Evolutionary conservation across 2,888 invertebrate species (phyloP).

Genomic region (Anthoptus insignis): DNA sequence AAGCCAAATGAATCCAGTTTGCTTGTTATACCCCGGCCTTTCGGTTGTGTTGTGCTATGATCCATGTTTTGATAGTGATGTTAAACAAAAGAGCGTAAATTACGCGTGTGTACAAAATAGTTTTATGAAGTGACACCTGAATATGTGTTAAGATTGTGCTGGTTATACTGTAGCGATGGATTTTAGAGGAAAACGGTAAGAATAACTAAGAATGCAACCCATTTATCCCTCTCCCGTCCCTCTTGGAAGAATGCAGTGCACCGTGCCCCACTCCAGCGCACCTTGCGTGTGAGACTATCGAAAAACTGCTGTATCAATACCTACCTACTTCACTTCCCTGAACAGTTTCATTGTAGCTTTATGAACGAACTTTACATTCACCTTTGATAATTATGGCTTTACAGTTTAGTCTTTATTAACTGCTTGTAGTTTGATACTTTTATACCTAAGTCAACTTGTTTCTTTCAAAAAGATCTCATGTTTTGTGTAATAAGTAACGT

Average conservation of each 20-base stretch:
- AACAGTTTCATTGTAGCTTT: slow-evolving; percentile 24
- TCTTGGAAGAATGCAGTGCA: slow-evolving; percentile 81
- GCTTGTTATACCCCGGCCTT: slow-evolving; percentile 72
- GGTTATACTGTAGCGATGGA: slow-evolving; percentile 42
- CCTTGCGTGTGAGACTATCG: slow-evolving; percentile 63
- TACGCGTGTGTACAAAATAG: slow-evolving; percentile 60
- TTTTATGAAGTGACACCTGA: slow-evolving; percentile 62
- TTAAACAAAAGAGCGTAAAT: slow-evolving; percentile 71
- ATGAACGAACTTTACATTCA: neutral
- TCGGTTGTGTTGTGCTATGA: slow-evolving; percentile 65
- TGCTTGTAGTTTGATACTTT: neutral
- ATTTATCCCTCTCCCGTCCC: slow-evolving; percentile 77
- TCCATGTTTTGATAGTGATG: slow-evolving; percentile 70
- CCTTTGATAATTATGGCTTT: slow-evolving; percentile 13
- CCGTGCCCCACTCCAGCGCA: slow-evolving; percentile 75
- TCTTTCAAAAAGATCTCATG: neutral
- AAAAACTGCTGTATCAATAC: slow-evolving; percentile 51
- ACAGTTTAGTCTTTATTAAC: neutral
- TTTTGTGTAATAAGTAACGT: neutral
- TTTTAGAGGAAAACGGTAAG: slow-evolving; percentile 71
- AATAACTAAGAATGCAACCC: slow-evolving; percentile 79
- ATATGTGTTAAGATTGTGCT: slow-evolving; percentile 60
- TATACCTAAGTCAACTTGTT: neutral
- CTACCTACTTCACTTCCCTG: slow-evolving; percentile 26
- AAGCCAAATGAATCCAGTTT: slow-evolving; percentile 80